Base-by-base conservation (phyloP, 2,113 vertebrate genomes). In the Plecotus auritus region DNA sequence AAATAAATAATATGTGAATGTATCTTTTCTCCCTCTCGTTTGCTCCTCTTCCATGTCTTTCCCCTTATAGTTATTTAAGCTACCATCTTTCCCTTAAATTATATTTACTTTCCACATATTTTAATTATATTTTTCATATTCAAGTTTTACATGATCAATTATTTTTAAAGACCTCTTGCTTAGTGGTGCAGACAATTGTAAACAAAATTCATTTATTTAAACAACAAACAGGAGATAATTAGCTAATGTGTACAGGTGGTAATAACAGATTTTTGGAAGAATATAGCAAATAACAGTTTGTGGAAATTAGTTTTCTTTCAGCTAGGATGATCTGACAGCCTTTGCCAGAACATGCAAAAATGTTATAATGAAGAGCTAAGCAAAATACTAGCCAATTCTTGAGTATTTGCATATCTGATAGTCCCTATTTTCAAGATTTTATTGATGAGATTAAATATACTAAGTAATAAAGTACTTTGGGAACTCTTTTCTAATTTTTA, bases 201-300 rank as follows among this genome's bases (percentile, higher is more conserved):
- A 97, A 97, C 96, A 97, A 96, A 97, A 95, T 95, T 16, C 82
- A 81, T 86, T 88, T 97, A 95, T 97, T 97, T 96, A 96, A 97
- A 97, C 90, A 97, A 97, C 96, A 96, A 90, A 93, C 82, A 96
- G 64, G 90, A 95, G 92, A 97, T 92, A 97, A 96, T 97, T 95
- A 96, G 94, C 93, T 95, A 96, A 93, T 95, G 82, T 92, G 96
- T 95, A 96, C 96, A 96, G 96, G 97, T 96, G 95, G 96, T 83
- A 95, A 97, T 95, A 94, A 96, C 95, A 97, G 97, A 97, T 83
- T 97, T 97, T 96, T 96, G 91, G 96, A 96, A 94, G 88, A 95
- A 85, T 83, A 61, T 42, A 95, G 90, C 47, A 96, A 97, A 94
- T 80, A 86, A 81, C 95, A 95, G 90, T 95, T 92, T 96, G 94